Evolutionary conservation across 1,140 invertebrate species (phyloP).

Genomic region (Drosophila aff.): DNA sequence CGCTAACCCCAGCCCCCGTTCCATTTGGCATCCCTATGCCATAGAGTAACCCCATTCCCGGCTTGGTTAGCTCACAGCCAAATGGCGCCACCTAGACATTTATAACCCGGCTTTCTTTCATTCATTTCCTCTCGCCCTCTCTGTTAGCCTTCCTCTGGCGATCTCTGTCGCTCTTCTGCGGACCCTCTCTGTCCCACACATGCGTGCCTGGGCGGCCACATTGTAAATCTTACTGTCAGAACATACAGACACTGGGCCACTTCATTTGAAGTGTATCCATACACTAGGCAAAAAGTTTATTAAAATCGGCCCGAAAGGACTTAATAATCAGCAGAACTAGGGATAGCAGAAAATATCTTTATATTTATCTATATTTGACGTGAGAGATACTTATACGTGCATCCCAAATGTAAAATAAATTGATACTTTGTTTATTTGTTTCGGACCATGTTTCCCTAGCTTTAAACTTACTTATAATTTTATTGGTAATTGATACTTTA

Average conservation of each 20-base stretch:
- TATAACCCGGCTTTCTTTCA: constrained; percentile 54
- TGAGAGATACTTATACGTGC: no score
- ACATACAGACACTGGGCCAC: constrained; percentile 60
- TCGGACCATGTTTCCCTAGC: no score
- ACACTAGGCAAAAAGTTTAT: background rate
- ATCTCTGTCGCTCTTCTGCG: constrained; percentile 17
- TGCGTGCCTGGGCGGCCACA: constrained; percentile 65
- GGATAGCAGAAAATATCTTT: no score
- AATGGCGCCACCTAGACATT: constrained; percentile 80
- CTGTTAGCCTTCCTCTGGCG: constrained; percentile 13
- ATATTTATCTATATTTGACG: no score
- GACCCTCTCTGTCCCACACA: constrained; percentile 27
- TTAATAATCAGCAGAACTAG: no score
- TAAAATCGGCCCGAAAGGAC: no score
- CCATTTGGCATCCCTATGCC: constrained; percentile 43
- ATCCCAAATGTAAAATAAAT: no score
- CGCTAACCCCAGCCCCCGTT: background rate
- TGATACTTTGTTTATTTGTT: no score
- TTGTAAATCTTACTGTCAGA: constrained; percentile 81
- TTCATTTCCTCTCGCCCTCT: constrained; percentile 12
- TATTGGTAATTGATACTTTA: no score
- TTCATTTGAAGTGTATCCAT: constrained; percentile 54
- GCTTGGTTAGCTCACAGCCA: constrained; percentile 66
- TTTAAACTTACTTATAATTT: no score
- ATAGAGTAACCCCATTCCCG: constrained; percentile 58